Conservation (phyloP, 2,797 vertebrate species). For the Paguma larvata region DNA sequence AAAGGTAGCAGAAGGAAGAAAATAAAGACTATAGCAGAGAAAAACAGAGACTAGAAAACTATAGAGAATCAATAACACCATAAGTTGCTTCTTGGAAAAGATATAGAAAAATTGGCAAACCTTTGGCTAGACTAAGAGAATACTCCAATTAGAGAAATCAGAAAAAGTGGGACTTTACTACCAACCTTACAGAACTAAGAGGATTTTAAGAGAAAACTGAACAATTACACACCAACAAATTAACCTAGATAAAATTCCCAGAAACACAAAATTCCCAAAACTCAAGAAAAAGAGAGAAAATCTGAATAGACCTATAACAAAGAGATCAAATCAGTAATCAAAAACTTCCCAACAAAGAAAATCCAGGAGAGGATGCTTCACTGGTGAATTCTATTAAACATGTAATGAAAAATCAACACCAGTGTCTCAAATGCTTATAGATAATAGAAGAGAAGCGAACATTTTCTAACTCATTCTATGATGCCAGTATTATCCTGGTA, state of each 20-base stretch:
- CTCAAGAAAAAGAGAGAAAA: not conserved
- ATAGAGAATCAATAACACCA: not conserved
- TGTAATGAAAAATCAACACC: not conserved
- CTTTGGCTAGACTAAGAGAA: not conserved
- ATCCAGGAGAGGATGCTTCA: not conserved
- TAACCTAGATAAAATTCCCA: not conserved
- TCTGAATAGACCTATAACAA: constrained; percentile 4
- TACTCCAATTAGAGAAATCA: not conserved
- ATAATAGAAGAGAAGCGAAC: not conserved
- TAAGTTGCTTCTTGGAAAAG: constrained; percentile 19
- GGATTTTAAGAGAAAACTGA: not conserved
- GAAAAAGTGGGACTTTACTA: not conserved
- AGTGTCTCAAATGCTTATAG: not conserved
- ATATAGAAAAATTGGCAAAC: not conserved
- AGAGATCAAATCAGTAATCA: not conserved
- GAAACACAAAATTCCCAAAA: not conserved
- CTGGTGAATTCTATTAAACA: not conserved
- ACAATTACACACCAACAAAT: not conserved
- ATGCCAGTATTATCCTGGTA: not conserved
- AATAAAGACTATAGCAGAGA: not conserved
- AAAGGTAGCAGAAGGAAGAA: constrained; percentile 19
- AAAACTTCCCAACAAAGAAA: not conserved
- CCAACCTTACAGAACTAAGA: constrained; percentile 1
- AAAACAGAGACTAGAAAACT: not conserved
- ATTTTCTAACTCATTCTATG: not conserved